These are phyloP conservation scores for Amblyraja radiata DNA, from an alignment of 2,797 vertebrate genomes.

Conservation along the genomic window DNA sequence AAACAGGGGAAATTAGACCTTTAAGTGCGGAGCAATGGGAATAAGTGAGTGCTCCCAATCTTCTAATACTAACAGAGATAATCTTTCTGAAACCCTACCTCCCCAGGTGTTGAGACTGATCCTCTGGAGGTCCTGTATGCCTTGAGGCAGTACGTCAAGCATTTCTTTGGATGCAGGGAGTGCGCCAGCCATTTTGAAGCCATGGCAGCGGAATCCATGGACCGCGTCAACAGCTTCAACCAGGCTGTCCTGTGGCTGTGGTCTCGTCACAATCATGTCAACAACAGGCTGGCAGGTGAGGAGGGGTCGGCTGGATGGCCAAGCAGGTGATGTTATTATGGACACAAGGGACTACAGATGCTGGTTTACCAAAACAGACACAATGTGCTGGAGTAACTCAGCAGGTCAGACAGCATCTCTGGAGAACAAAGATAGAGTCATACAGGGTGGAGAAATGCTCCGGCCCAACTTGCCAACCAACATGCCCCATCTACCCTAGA, in stretches of 20 bases:
- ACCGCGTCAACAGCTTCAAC: slow-evolving; percentile 47
- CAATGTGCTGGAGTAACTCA: too few species aligned
- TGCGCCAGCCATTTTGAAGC: slow-evolving; percentile 79
- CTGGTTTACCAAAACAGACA: too few species aligned
- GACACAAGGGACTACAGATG: too few species aligned
- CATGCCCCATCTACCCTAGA: too few species aligned
- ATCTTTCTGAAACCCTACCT: background rate
- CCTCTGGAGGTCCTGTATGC: slow-evolving; percentile 68
- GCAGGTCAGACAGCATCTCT: too few species aligned
- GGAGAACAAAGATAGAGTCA: too few species aligned
- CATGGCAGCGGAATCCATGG: slow-evolving; percentile 70
- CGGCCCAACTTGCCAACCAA: too few species aligned
- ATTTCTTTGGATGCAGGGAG: slow-evolving; percentile 76
- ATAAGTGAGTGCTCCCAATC: background rate
- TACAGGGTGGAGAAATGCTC: too few species aligned
- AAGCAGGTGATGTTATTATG: background rate
- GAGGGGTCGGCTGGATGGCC: background rate
- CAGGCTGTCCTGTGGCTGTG: slow-evolving; percentile 75
- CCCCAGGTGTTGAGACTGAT: slow-evolving; percentile 47
- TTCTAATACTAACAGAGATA: background rate
- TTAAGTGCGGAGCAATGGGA: too few species aligned
- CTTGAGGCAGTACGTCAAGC: slow-evolving; percentile 68
- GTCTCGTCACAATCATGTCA: slow-evolving; percentile 80
- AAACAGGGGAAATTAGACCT: background rate
- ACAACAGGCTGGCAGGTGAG: slow-evolving; percentile 78